phyloP scores from a whole-genome alignment of 2,888 invertebrate species.

The Papilio demoleus region DNA sequence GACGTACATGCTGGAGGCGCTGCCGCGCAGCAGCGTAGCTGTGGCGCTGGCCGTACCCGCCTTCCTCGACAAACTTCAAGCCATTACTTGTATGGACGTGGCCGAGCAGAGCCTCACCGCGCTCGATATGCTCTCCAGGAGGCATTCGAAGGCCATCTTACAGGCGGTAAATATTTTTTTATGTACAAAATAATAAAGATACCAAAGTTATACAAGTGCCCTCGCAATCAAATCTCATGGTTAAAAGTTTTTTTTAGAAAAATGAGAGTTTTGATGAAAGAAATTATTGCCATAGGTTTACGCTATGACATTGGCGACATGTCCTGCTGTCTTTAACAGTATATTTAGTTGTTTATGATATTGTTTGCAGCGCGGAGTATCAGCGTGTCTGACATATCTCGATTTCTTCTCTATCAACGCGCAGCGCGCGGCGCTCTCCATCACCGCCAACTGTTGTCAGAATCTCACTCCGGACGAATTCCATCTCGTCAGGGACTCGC shows the following conservation, averaged over 20 bases:
- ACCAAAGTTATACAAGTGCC: too few relatives aligned
- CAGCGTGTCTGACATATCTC: conserved; percentile 97
- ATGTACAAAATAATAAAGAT: too few relatives aligned
- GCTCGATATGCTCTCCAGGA: conserved; percentile 96
- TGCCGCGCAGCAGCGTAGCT: conserved; percentile 97
- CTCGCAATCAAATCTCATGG: too few relatives aligned
- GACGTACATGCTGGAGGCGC: conserved; percentile 99
- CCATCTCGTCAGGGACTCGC: conserved; percentile 94
- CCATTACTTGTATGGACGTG: conserved; percentile 99
- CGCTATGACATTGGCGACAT: too few relatives aligned
- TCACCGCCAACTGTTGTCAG: conserved; percentile 99
- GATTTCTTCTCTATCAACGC: conserved; percentile 99
- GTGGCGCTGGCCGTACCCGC: conserved; percentile 99
- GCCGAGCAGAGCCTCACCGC: conserved; percentile 99
- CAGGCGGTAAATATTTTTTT: conserved; percentile 95
- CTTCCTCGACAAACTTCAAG: conserved; percentile 97
- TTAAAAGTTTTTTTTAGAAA: too few relatives aligned
- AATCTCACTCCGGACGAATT: conserved; percentile 97
- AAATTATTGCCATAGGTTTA: too few relatives aligned
- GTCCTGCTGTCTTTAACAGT: not conserved
- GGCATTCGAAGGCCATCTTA: conserved; percentile 98
- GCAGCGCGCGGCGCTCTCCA: conserved; percentile 97
- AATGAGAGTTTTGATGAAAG: too few relatives aligned
- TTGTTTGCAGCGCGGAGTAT: conserved; percentile 91
- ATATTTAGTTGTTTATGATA: not conserved